Percentiles rank a stretch among this genome's conserved stretches.
phyloP scores from a whole-genome alignment of 2,797 vertebrate genomes.

The Crenichthys baileyi region DNA sequence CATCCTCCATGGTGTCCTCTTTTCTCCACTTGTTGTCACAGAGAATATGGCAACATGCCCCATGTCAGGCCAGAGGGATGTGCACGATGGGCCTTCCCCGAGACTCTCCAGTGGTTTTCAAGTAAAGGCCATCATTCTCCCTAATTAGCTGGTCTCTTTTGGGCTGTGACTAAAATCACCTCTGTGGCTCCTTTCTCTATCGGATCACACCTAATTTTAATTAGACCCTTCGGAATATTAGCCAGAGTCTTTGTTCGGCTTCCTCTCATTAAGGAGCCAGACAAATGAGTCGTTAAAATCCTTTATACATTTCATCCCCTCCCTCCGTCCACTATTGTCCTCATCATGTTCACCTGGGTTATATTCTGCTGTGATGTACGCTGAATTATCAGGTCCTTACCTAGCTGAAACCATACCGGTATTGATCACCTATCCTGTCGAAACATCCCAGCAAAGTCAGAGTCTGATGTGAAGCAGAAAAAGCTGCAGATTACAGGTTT shows the following conservation, averaged over 20 bases:
- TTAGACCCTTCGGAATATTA: slow-evolving; percentile 95
- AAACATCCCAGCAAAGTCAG: slow-evolving; percentile 37
- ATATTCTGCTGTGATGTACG: slow-evolving; percentile 57
- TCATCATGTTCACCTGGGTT: slow-evolving; percentile 53
- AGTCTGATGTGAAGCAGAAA: slow-evolving; percentile 25
- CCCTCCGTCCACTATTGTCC: slow-evolving; percentile 38
- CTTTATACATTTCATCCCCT: slow-evolving; percentile 64
- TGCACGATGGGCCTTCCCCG: slow-evolving; percentile 78
- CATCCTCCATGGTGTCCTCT: slow-evolving; percentile 40
- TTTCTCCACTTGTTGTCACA: slow-evolving; percentile 60
- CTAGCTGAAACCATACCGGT: slow-evolving; percentile 30
- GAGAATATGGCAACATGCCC: slow-evolving; percentile 67
- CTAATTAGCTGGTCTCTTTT: slow-evolving; percentile 93
- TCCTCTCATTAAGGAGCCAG: slow-evolving; percentile 91
- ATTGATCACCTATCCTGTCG: slow-evolving; percentile 42
- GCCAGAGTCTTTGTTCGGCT: slow-evolving; percentile 85
- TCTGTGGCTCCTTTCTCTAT: slow-evolving; percentile 84
- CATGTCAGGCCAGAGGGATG: slow-evolving; percentile 70
- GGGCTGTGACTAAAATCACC: slow-evolving; percentile 90
- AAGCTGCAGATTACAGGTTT: slow-evolving; percentile 12
- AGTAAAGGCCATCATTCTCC: slow-evolving; percentile 93
- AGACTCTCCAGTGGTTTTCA: slow-evolving; percentile 83
- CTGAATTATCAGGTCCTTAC: slow-evolving; percentile 55
- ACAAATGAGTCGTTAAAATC: slow-evolving; percentile 86
- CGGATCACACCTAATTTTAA: slow-evolving; percentile 92